Conservation (phyloP, 2,888 invertebrate genomes). For the Cremastobaeus sp. region DNA sequence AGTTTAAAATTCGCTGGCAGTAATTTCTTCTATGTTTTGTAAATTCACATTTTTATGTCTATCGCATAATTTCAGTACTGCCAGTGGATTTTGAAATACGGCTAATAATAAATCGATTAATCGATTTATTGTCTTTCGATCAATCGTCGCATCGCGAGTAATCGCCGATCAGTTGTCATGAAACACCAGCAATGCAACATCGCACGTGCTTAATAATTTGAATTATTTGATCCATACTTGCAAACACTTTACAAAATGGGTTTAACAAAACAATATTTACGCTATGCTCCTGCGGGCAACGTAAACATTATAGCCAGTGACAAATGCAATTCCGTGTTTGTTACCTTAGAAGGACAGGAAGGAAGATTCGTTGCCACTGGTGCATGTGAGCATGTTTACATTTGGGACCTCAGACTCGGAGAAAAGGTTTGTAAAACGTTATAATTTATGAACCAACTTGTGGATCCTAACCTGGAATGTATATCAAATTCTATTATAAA, state of each 20-base stretch:
- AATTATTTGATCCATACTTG: background rate
- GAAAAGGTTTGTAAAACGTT: constrained; percentile 85
- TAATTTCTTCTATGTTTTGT: too few species aligned
- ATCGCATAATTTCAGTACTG: too few species aligned
- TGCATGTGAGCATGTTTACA: constrained; percentile 93
- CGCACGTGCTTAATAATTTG: background rate
- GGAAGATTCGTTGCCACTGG: constrained; percentile 94
- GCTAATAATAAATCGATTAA: too few species aligned
- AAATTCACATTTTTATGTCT: too few species aligned
- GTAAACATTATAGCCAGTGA: constrained; percentile 92
- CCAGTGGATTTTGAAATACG: too few species aligned
- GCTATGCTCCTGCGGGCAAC: constrained; percentile 89
- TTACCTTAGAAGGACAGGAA: constrained; percentile 86
- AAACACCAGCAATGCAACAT: too few species aligned
- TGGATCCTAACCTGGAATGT: constrained; percentile 55
- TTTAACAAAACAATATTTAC: constrained; percentile 95
- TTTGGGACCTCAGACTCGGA: constrained; percentile 95
- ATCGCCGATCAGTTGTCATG: too few species aligned
- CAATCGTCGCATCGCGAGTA: background rate
- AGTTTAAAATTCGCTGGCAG: too few species aligned
- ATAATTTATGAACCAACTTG: too few species aligned
- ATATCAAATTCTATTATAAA: too few species aligned
- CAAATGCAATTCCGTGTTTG: constrained; percentile 88
- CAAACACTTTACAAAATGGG: constrained; percentile 82
- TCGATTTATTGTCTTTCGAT: background rate